Evolutionary conservation across 2,797 vertebrate species (phyloP).

Genomic region (Anas capensis): DNA sequence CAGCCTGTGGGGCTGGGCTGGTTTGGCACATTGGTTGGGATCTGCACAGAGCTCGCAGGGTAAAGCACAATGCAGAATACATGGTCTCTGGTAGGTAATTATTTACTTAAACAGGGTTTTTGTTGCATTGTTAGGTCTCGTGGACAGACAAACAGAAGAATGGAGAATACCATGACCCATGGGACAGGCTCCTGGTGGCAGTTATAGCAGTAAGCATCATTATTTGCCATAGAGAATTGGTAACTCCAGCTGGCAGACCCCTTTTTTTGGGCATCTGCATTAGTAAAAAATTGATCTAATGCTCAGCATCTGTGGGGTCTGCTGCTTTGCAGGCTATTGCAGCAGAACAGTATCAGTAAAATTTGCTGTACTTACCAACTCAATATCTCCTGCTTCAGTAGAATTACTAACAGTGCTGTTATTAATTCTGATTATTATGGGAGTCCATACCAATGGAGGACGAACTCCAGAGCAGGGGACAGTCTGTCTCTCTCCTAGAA

Average conservation of each 20-base stretch:
- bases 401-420: accelerated
- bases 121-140: conserved; percentile 65
- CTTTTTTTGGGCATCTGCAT: background rate
- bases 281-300: background rate
- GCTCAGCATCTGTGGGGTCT: background rate
- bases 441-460: background rate
- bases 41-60: too few species aligned
- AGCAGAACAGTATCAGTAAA: background rate
- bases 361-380: background rate
- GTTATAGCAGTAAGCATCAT: conserved; percentile 77
- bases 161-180: conserved; percentile 52
- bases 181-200: conserved; percentile 80
- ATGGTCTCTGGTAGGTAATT: too few species aligned
- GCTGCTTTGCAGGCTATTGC: background rate
- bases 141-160: conserved; percentile 74
- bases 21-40: background rate
- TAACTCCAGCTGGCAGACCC: background rate
- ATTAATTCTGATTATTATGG: background rate
- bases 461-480: background rate
- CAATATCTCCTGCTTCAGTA: background rate
- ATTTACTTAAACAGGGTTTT: too few species aligned
- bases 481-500: background rate
- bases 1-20: background rate
- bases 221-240: background rate
- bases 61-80: too few species aligned